These are phyloP conservation scores for Saccostrea glomerata DNA, from an alignment of 1,140 invertebrate species.

Conservation along the genomic window DNA sequence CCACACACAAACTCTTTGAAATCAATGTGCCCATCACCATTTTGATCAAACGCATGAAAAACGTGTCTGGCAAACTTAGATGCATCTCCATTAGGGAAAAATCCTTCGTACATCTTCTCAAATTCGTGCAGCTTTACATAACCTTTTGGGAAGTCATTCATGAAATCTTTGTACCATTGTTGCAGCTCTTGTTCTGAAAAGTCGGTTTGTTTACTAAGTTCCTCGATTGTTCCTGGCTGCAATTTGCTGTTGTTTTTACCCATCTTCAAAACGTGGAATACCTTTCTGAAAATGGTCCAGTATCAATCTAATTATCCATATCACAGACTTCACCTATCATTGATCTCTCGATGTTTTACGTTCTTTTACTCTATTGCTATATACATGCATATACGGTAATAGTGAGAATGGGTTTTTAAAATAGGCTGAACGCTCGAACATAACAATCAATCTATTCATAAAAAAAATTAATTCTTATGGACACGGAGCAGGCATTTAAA, in stretches of 20 bases:
- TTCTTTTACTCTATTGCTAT: not conserved
- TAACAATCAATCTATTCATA: not conserved
- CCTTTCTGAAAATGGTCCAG: not conserved
- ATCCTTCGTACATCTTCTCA: constrained; percentile 35
- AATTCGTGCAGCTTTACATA: constrained; percentile 37
- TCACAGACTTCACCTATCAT: not conserved
- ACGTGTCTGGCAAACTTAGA: constrained; percentile 67
- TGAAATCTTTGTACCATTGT: constrained; percentile 37
- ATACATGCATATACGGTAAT: not conserved
- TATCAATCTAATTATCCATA: not conserved
- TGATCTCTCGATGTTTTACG: not conserved
- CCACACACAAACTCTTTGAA: constrained; percentile 72
- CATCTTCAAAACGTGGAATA: not conserved
- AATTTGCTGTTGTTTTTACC: constrained; percentile 14
- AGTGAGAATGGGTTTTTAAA: not conserved
- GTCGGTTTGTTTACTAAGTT: not conserved
- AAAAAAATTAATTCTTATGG: not conserved
- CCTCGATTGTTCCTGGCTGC: not conserved
- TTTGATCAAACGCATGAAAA: constrained; percentile 69
- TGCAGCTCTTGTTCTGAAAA: constrained; percentile 28
- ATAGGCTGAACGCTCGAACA: not conserved
- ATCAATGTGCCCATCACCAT: constrained; percentile 67
- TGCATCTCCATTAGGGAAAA: constrained; percentile 59
- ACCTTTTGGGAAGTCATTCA: not conserved
- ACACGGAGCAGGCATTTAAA: not conserved